Evolutionary conservation across 1,140 invertebrate genomes (phyloP).

Genomic region (Cephus cinctus): DNA sequence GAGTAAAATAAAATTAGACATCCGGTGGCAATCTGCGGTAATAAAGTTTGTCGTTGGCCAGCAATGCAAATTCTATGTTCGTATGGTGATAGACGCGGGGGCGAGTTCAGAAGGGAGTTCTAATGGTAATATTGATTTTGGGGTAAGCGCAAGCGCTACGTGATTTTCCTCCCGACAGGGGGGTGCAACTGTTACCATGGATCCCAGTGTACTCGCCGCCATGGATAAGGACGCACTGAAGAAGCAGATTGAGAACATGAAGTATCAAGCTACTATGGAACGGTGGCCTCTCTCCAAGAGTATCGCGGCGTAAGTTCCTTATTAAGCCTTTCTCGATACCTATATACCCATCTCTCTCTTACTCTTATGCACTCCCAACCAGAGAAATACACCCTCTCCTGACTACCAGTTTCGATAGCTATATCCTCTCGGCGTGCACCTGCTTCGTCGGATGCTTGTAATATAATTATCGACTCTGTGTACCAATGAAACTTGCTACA

Average conservation of each 20-base stretch:
- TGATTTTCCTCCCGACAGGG: constrained; percentile 38
- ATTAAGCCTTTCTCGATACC: neutral
- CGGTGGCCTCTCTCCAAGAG: constrained; percentile 91
- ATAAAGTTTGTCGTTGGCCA: neutral
- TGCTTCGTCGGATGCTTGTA: too few relatives aligned
- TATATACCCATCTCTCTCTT: neutral
- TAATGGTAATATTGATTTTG: constrained; percentile 51
- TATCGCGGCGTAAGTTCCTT: constrained; percentile 87
- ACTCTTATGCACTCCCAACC: constrained; percentile 6
- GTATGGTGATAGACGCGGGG: too few relatives aligned
- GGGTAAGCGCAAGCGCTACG: constrained; percentile 50
- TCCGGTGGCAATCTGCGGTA: neutral
- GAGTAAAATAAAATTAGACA: too few relatives aligned
- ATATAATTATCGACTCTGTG: too few relatives aligned
- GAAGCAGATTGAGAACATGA: constrained; percentile 97
- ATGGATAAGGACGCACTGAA: constrained; percentile 97
- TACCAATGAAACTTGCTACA: too few relatives aligned
- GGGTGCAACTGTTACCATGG: constrained; percentile 66
- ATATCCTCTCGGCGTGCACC: too few relatives aligned
- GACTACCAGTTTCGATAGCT: too few relatives aligned
- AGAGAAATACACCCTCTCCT: too few relatives aligned
- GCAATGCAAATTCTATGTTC: too few relatives aligned
- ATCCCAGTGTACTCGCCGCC: constrained; percentile 86
- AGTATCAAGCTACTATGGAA: constrained; percentile 93
- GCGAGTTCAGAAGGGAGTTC: neutral